Evolutionary conservation across 1,140 invertebrate genomes (phyloP).

Genomic region (Dreissena polymorpha): DNA sequence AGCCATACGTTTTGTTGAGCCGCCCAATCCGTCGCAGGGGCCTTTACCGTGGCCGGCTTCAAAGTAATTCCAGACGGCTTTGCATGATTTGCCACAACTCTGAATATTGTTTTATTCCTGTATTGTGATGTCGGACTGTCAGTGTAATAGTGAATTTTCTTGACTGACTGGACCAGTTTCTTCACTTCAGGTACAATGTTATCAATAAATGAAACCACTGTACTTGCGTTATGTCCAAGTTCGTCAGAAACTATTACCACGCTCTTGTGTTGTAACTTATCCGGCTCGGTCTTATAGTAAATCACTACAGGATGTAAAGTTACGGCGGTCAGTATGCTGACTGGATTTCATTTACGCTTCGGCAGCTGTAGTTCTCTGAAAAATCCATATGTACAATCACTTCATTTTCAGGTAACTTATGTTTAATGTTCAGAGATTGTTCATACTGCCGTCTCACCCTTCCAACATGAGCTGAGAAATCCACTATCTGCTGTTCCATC

Average conservation of each 20-base stretch:
- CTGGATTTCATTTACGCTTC: slow-evolving; percentile 57
- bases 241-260: slow-evolving; percentile 56
- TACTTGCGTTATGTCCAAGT: slow-evolving; percentile 40
- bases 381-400: slow-evolving; percentile 61
- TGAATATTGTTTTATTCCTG: slow-evolving; percentile 46
- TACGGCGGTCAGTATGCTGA: slow-evolving; percentile 52
- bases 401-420: slow-evolving; percentile 51
- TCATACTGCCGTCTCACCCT: slow-evolving; percentile 43
- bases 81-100: slow-evolving; percentile 42
- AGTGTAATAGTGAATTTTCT: slow-evolving; percentile 48
- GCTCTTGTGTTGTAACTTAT: slow-evolving; percentile 34
- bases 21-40: too few species aligned
- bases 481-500: slow-evolving; percentile 8
- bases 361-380: slow-evolving; percentile 59
- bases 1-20: too few species aligned
- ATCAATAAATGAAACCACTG: slow-evolving; percentile 38
- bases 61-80: slow-evolving; percentile 47
- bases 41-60: too few species aligned
- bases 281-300: slow-evolving; percentile 20
- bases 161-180: not conserved
- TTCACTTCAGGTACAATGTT: slow-evolving; percentile 33
- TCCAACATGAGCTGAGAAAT: too few species aligned
- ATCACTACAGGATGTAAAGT: slow-evolving; percentile 50
- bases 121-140: slow-evolving; percentile 53
- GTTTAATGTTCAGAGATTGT: slow-evolving; percentile 48